Percentiles rank a stretch among this genome's conserved stretches.
Conservation (phyloP, 1,140 invertebrate genomes). For the Camponotus pennsylvanicus region DNA sequence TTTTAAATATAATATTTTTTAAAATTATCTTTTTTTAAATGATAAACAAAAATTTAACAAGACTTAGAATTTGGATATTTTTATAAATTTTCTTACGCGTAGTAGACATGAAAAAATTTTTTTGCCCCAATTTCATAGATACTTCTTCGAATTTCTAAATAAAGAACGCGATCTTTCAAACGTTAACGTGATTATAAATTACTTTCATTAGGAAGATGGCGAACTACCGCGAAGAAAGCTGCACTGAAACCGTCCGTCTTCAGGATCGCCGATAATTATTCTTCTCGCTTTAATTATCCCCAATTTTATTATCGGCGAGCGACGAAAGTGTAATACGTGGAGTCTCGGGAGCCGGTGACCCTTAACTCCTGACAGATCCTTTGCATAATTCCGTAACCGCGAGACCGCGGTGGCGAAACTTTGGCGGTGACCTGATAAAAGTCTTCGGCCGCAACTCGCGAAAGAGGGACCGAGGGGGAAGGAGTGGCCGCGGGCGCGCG, state of each 20-base stretch:
- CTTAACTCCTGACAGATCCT: constrained; percentile 36
- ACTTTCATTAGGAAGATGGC: neutral
- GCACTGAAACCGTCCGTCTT: neutral
- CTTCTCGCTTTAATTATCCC: constrained; percentile 47
- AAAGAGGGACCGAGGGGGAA: neutral
- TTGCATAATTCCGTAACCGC: constrained; percentile 57
- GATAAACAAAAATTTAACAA: neutral
- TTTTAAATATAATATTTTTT: neutral
- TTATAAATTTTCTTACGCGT: neutral
- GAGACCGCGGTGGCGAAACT: constrained; percentile 39
- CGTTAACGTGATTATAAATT: neutral
- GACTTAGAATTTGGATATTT: neutral
- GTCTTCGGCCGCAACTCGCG: constrained; percentile 8
- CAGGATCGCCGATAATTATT: constrained; percentile 23
- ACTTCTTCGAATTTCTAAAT: neutral
- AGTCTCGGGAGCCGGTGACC: neutral
- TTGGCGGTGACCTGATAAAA: constrained; percentile 57
- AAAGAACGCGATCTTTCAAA: neutral
- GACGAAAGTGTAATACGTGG: neutral
- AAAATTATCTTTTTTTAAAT: neutral
- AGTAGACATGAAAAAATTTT: neutral
- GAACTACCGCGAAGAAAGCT: neutral
- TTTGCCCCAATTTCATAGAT: neutral
- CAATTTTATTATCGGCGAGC: constrained; percentile 44
- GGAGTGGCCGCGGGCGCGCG: neutral